Conservation (phyloP, 1,140 invertebrate species). For the Pentalonia nigronervosa region DNA sequence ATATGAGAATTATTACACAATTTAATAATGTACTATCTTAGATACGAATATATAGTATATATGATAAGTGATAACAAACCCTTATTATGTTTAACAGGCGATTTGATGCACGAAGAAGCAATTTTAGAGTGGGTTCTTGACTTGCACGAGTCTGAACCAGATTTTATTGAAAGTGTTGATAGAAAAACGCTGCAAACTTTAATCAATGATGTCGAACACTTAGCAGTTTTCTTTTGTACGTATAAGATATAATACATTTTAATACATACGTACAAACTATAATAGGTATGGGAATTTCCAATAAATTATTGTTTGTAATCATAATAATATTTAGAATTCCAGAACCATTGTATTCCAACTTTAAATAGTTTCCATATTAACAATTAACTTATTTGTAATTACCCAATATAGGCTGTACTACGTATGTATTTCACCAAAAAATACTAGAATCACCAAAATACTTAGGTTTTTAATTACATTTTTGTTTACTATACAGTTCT, state of each 20-base stretch:
- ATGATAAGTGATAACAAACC: not conserved
- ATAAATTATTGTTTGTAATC: not conserved
- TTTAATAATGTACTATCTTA: not conserved
- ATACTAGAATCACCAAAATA: not conserved
- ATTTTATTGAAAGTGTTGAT: constrained; percentile 92
- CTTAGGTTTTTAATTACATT: not conserved
- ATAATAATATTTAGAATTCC: not conserved
- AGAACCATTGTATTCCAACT: not conserved
- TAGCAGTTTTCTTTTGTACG: constrained; percentile 93
- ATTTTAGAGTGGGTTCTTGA: constrained; percentile 90
- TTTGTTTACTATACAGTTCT: not conserved
- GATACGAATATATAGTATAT: not conserved
- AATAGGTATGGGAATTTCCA: not conserved
- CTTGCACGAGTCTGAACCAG: constrained; percentile 81
- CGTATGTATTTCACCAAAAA: not conserved
- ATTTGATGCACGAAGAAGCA: constrained; percentile 90
- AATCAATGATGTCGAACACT: constrained; percentile 88
- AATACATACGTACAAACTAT: not conserved
- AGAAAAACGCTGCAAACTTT: constrained; percentile 87
- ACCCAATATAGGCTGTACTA: not conserved
- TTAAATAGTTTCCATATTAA: not conserved
- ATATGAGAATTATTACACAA: not conserved
- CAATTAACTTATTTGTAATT: not conserved
- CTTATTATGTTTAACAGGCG: constrained; percentile 66
- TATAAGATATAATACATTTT: constrained; percentile 59